A percentile compares a stretch with the other conserved stretches of the same genome.
Evolutionary conservation across 2,113 vertebrate species (phyloP).

Genomic region (Dicentrarchus labrax): DNA sequence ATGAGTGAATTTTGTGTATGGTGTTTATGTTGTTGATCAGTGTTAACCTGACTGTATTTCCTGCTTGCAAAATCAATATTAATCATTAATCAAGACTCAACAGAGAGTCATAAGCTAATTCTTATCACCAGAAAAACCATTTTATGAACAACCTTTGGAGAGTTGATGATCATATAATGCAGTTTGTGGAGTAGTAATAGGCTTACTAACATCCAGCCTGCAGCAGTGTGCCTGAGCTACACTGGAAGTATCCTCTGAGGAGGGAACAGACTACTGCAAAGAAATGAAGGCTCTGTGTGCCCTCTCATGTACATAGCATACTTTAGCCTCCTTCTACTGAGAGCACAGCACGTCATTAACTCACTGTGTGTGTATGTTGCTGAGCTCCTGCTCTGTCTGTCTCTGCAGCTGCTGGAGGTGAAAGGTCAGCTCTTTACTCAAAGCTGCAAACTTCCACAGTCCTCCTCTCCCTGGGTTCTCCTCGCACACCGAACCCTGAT

Average conservation of each 20-base stretch:
- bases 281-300: not conserved
- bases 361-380: constrained; percentile 70
- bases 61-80: not conserved
- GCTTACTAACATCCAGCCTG: not conserved
- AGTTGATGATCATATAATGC: not conserved
- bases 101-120: not conserved
- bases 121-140: not conserved
- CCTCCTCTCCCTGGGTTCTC: constrained; percentile 28
- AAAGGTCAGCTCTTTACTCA: constrained; percentile 72
- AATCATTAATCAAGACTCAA: not conserved
- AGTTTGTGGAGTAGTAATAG: not conserved
- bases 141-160: not conserved
- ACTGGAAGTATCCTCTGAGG: not conserved
- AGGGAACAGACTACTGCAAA: not conserved
- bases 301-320: not conserved
- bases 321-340: not conserved
- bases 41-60: not conserved
- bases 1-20: not conserved
- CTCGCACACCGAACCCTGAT: constrained; percentile 44
- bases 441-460: constrained; percentile 61
- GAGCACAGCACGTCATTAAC: constrained; percentile 14
- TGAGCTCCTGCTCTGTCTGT: constrained; percentile 78
- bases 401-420: constrained; percentile 76
- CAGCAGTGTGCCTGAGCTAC: not conserved
- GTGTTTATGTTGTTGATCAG: not conserved